These are phyloP conservation scores for Macrosteles quadrilineatus DNA, from an alignment of 1,140 invertebrate genomes.

Conservation along the genomic window DNA sequence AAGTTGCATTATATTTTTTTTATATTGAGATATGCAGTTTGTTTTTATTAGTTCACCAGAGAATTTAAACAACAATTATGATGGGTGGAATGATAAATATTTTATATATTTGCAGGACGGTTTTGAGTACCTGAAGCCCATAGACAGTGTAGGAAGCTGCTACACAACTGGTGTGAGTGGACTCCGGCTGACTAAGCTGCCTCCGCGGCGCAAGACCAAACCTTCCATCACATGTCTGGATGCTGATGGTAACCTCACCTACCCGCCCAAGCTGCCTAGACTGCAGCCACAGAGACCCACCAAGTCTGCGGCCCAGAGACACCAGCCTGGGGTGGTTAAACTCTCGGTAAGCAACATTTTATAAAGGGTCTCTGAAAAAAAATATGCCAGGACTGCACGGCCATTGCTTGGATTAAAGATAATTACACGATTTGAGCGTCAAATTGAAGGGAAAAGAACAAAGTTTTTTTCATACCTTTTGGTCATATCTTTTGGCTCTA, in stretches of 20 bases:
- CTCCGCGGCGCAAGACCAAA: constrained; percentile 48
- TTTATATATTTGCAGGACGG: no score
- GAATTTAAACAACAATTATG: no score
- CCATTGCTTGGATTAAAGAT: no score
- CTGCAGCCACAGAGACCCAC: constrained; percentile 42
- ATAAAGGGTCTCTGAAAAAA: neutral
- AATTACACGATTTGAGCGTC: no score
- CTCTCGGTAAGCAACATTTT: constrained; percentile 31
- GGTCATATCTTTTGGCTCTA: no score
- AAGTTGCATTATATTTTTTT: constrained; percentile 6
- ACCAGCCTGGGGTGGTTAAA: constrained; percentile 50
- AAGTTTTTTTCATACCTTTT: no score
- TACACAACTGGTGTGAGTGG: constrained; percentile 58
- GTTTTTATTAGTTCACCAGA: neutral
- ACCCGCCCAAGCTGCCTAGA: constrained; percentile 51
- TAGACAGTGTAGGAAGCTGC: constrained; percentile 63
- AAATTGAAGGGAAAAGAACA: no score
- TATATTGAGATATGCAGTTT: constrained; percentile 6
- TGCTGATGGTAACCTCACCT: constrained; percentile 50
- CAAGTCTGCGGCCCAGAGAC: constrained; percentile 40
- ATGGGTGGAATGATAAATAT: no score
- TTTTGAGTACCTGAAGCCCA: constrained; percentile 59
- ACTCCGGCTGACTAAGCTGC: constrained; percentile 56
- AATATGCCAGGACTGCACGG: neutral
- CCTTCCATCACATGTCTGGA: constrained; percentile 46